Base-by-base conservation (phyloP, 2,113 vertebrate species). In the Pavo muticus region DNA sequence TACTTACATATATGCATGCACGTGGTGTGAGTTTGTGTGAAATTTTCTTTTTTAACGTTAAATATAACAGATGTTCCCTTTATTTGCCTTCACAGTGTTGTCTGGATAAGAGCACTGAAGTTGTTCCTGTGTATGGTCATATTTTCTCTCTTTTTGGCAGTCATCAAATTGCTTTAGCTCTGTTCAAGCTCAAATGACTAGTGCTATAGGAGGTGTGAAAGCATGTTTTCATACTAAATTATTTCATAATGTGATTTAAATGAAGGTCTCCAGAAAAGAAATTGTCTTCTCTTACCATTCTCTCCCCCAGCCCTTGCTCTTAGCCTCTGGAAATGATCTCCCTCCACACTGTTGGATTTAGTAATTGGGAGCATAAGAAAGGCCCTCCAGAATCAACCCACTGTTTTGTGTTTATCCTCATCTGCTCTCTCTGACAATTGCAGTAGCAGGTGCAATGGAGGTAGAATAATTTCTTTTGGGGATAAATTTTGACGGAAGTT, bases 41-140 rank as follows among this genome's bases (percentile, higher is more conserved):
- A 45, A 24, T 69, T 56, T 77, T 70, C 29, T 84, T 89, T 88
- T 82, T 56, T 69, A 72, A 87, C 87, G 56, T 92, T 72, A 52
- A 91, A 75, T 61, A 57, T 65, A 84, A 91, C 78, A 95, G 78
- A 90, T 90, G 74, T 87, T 95, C 63, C 14, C 37, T 93, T 84
- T 91, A 32, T 91, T 92, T 90, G 78, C 24, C 74, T 91, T 87
- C 61, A 67, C 12, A 69, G 44, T 65, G 39, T 37, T 70, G 68
- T 14, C 63, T 70, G 63, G 42, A 48, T 84, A 72, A 84, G 83
- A 94, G 42, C 52, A 78, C 25, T 60, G 5, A 71, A 84, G 40
- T 87, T 91, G 37, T 79, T 95, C 67, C 71, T 95, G 75, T 75
- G 61, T 37, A 76, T 7, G 82, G 35, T 72, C 67, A 69, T 76